Conservation (phyloP, 2,113 vertebrate genomes). For the Leptobrachium leishanense region DNA sequence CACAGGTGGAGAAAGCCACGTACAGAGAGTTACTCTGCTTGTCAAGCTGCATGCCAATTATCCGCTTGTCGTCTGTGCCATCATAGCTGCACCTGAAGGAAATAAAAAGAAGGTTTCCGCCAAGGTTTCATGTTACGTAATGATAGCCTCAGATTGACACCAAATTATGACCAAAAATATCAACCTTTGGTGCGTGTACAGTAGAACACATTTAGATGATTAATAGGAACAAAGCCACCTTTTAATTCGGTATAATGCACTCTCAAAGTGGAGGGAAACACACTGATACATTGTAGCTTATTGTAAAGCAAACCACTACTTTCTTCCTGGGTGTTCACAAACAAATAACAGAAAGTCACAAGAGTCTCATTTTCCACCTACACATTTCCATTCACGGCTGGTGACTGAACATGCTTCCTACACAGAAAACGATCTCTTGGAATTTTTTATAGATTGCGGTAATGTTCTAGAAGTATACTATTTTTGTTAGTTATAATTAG, state of each 20-base stretch:
- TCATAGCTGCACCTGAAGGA: conserved; percentile 87
- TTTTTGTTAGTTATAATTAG: not conserved
- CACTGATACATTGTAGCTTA: too few relatives aligned
- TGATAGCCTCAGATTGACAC: not conserved
- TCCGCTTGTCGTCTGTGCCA: conserved; percentile 88
- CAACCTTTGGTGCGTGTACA: too few relatives aligned
- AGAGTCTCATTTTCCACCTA: conserved; percentile 18
- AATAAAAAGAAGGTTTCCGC: not conserved
- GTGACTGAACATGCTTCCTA: not conserved
- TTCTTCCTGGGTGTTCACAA: not conserved
- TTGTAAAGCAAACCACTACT: not conserved
- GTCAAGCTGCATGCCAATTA: conserved; percentile 91
- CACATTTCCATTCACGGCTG: not conserved
- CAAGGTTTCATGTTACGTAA: not conserved
- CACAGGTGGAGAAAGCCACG: conserved; percentile 90
- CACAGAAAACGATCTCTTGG: not conserved
- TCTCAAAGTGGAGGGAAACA: too few relatives aligned
- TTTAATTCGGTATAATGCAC: too few relatives aligned
- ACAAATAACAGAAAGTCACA: not conserved
- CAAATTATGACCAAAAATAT: not conserved
- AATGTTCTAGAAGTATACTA: not conserved
- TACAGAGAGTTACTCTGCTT: conserved; percentile 78
- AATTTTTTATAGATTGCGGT: not conserved
- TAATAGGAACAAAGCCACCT: too few relatives aligned
- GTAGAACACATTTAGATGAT: too few relatives aligned